Base-by-base conservation (phyloP, 1,140 invertebrate genomes). In the Euura lappo region DNA sequence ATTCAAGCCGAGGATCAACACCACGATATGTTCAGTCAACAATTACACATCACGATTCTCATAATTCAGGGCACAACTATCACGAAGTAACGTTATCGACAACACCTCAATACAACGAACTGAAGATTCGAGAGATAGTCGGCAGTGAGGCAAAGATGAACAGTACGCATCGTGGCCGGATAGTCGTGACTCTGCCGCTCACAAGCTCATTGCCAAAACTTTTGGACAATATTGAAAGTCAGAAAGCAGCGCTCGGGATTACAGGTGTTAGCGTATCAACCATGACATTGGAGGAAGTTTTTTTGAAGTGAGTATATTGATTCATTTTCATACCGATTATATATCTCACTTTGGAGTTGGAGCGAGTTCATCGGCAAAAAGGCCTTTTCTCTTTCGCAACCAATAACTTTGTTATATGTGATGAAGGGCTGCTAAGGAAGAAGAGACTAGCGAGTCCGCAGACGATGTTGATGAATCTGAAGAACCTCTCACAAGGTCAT, bases 241-340 rank as follows among this genome's bases (percentile, higher is more conserved):
- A 89, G 6, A 90, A 90, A 74, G 79, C 84, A 0, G 78, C 89
- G 46, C 82, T 96, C 5, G 92, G 92, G 0, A 91, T 97, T 66
- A 87, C 90, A 28, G 93, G 92, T 43, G 94, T 94, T 76, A 95
- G 95, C 2, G 91, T 95, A 1, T 93, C 94, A 0, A 90, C 94
- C 2, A 94, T 94, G 6, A 96, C 95, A 0, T 89, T 97, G 79
- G 95, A 97, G 81, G 94, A 97, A 87, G 95, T 97, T 7, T 97
- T 97, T 81, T 81, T 97, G 13, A 94, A 93, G 94, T 95, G 85
- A 87, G 88, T 74, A 28, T 46, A 3, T 13, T 82, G 7, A 73
- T 28, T 60, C 3, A 60, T 11, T 60, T 60, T 5, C 28, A 28
- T 28, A 28, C 28, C 28, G 28, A 28, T 28, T 28, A 28, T 28